Base-by-base conservation (phyloP, 2,113 vertebrate genomes). In the Thunnus thynnus region DNA sequence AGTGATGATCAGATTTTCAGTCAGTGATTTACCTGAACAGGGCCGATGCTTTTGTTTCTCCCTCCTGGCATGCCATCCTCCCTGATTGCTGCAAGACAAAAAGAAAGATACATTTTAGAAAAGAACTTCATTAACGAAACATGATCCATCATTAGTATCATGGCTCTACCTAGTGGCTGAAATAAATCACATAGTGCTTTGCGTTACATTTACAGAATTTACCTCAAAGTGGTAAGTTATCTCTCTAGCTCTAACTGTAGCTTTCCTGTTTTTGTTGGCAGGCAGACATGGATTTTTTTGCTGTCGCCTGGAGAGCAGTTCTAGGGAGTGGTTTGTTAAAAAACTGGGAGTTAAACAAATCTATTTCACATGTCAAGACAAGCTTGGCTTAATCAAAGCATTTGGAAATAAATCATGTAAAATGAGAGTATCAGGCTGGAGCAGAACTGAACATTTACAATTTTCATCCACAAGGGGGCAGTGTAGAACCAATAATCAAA, bases 41-140 rank as follows among this genome's bases (percentile, higher is more conserved):
- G 98, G 55, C 98, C 98, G 0, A 99, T 99, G 94, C 98, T 99
- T 95, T 99, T 99, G 94, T 99, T 99, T 83, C 98, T 95, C 73
- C 98, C 98, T 88, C 98, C 98, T 2, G 98, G 98, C 98, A 99
- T 99, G 79, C 98, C 98, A 89, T 99, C 98, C 92, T 99, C 98
- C 90, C 98, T 96, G 94, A 99, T 99, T 91, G 98, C 98, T 99
- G 84, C 13, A 66, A 22, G 74, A 86, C 3, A 62, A 50, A 76
- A 66, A 93, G 2, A 83, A 3, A 63, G 13, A 44, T 6, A 20
- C 0, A 57, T 73, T 46, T 51, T 58, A 41, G 52, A 25, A 30
- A 63, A 41, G 36, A 13, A 30, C 3, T 32, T 10, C 4, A 13
- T 10, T 5, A 11, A 67, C 58, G 72, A 27, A 27, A 47, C 41